phyloP scores from a whole-genome alignment of 2,797 vertebrate species.

The Pseudochaenichthys georgianus region DNA sequence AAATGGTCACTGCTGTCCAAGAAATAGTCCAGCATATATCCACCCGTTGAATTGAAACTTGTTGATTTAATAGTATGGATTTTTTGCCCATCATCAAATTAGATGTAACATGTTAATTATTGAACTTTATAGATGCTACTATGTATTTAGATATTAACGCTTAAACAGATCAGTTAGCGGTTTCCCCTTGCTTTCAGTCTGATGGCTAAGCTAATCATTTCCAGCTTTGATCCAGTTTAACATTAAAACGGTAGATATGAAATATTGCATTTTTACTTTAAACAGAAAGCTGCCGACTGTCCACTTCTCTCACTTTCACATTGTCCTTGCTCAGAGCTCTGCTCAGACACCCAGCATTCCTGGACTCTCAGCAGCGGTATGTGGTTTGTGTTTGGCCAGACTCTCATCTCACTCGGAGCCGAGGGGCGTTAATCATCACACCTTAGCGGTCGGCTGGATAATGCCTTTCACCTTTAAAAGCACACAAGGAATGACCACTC shows the following conservation, averaged over 20 bases:
- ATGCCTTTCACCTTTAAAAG: constrained; percentile 53
- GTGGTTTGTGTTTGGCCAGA: constrained; percentile 48
- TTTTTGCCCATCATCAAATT: neutral
- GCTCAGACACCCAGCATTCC: constrained; percentile 45
- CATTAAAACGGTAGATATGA: neutral
- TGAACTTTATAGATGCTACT: neutral
- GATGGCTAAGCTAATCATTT: neutral
- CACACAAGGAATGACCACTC: constrained; percentile 2
- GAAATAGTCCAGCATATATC: neutral
- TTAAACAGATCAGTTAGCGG: neutral
- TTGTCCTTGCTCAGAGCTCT: constrained; percentile 20
- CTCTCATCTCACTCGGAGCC: constrained; percentile 25
- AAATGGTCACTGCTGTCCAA: no score
- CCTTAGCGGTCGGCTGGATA: constrained; percentile 49
- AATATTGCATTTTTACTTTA: constrained; percentile 3
- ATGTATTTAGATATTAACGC: neutral
- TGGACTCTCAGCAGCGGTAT: constrained; percentile 51
- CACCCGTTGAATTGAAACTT: no score
- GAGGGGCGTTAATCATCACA: constrained; percentile 54
- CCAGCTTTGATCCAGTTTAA: neutral
- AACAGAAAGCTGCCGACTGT: constrained; percentile 22
- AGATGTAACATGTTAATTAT: neutral
- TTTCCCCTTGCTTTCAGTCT: neutral
- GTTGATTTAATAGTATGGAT: neutral
- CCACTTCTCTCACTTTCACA: constrained; percentile 28